Conservation (phyloP, 53 echinoderm and acorn worm genomes). For the Echinometra lucunter region DNA sequence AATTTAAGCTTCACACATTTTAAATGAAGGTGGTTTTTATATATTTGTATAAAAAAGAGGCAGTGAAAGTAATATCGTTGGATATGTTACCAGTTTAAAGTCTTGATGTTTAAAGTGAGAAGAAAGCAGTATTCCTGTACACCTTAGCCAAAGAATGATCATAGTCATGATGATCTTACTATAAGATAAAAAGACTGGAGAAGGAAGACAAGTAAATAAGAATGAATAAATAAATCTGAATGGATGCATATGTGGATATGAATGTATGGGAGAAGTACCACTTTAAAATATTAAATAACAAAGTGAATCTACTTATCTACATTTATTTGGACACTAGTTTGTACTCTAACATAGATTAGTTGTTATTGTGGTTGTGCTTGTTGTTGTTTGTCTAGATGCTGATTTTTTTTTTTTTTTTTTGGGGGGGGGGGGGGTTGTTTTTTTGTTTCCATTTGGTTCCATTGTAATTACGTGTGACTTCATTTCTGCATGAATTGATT, state of each 20-base stretch:
- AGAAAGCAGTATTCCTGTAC: background rate
- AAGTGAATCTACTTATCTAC: background rate
- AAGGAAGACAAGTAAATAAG: background rate
- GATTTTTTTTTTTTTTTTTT: too few relatives aligned
- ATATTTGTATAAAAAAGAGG: background rate
- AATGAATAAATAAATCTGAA: background rate
- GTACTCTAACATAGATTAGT: background rate
- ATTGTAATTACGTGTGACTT: too few relatives aligned
- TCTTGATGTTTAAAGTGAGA: background rate
- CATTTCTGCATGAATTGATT: too few relatives aligned
- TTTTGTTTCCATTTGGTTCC: too few relatives aligned
- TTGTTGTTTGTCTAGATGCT: background rate
- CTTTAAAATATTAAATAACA: constrained; percentile 5
- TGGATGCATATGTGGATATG: background rate
- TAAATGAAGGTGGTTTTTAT: too few relatives aligned
- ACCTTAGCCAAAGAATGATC: too few relatives aligned
- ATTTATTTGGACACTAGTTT: background rate
- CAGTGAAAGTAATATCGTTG: background rate
- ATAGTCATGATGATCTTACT: too few relatives aligned
- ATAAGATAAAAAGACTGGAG: too few relatives aligned
- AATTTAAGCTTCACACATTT: too few relatives aligned
- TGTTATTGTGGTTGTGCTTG: background rate
- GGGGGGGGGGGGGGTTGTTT: too few relatives aligned
- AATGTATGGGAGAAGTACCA: background rate
- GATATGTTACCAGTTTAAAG: background rate